Evolutionary conservation across 2,797 vertebrate genomes (phyloP).

Genomic region (Oceanodroma leucorhoa): DNA sequence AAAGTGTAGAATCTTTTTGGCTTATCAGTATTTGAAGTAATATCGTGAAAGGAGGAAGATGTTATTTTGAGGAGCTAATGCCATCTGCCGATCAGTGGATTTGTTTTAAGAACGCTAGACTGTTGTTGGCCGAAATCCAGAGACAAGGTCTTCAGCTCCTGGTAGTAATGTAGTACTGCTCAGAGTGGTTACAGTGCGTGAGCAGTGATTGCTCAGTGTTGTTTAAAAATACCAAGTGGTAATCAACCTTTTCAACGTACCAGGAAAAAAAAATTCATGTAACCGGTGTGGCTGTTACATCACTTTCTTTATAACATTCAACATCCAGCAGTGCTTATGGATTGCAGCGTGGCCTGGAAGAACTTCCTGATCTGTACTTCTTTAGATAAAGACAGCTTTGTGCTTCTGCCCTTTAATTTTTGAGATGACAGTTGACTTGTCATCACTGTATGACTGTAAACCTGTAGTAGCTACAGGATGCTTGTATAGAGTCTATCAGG

Average conservation of each 20-base stretch:
- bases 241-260: background rate
- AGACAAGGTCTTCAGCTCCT: background rate
- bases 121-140: background rate
- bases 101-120: background rate
- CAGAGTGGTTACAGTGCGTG: background rate
- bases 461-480: background rate
- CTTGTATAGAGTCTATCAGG: background rate
- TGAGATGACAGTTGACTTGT: background rate
- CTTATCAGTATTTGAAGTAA: background rate
- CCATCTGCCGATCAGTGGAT: background rate
- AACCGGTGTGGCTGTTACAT: rapidly evolving
- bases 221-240: background rate
- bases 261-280: too few species aligned
- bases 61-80: conserved; percentile 5
- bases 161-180: background rate
- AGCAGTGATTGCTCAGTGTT: background rate
- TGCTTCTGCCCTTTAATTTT: background rate
- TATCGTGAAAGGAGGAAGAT: background rate
- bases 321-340: background rate
- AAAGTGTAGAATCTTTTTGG: background rate
- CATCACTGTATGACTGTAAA: background rate
- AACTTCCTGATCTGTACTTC: background rate
- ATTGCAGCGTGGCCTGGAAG: background rate
- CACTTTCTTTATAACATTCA: background rate
- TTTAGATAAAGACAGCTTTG: background rate